Evolutionary conservation across 2,113 vertebrate species (phyloP).

Genomic region (Rynchops niger): DNA sequence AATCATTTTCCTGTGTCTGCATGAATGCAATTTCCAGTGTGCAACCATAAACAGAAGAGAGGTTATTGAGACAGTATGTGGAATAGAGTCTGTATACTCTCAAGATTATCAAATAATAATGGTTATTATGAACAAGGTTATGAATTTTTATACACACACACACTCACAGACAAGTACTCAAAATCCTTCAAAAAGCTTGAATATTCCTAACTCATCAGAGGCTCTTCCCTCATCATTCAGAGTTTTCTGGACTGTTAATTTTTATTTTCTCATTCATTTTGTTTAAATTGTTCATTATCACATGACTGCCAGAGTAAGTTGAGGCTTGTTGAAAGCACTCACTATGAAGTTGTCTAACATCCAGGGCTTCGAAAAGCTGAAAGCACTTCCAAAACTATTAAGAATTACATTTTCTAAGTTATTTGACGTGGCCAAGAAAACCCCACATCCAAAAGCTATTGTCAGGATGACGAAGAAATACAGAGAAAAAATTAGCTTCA

Average conservation of each 20-base stretch:
- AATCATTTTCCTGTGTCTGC: background rate
- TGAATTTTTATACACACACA: conserved; percentile 12
- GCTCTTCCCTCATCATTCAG: conserved; percentile 33
- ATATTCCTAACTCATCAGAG: conserved; percentile 17
- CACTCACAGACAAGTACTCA: background rate
- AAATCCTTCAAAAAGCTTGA: conserved; percentile 15
- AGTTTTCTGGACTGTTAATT: conserved; percentile 58
- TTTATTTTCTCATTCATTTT: conserved; percentile 59
- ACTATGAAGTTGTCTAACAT: conserved; percentile 29
- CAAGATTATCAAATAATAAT: background rate
- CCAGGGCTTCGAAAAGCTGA: background rate
- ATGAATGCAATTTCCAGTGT: background rate
- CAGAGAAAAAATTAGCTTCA: background rate
- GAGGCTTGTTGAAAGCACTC: conserved; percentile 23
- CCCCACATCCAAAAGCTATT: background rate
- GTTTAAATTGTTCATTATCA: conserved; percentile 52
- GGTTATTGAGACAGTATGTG: background rate
- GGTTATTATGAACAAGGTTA: background rate
- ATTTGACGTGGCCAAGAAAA: background rate
- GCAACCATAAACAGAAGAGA: background rate
- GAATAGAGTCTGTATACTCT: background rate
- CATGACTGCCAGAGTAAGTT: background rate
- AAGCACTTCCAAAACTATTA: background rate
- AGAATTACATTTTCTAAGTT: background rate
- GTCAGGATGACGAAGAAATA: background rate